Conservation (phyloP, 1,140 invertebrate species). For the Drosophila ironensis region DNA sequence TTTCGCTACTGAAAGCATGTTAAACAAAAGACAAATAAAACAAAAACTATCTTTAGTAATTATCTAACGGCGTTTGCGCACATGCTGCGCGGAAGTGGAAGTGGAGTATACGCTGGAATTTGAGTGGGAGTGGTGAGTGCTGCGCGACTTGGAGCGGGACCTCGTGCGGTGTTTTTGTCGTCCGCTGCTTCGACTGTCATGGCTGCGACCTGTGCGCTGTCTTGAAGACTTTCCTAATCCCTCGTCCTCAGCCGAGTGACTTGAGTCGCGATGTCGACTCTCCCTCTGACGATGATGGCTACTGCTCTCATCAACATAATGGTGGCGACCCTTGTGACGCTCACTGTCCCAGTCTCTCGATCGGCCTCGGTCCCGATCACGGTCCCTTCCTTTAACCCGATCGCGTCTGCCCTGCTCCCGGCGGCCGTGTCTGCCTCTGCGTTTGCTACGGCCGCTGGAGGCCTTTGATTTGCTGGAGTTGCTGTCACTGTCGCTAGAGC, state of each 20-base stretch:
- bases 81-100: slow-evolving; percentile 54
- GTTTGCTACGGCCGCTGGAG: slow-evolving; percentile 31
- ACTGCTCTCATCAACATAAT: slow-evolving; percentile 14
- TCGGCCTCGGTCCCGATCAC: slow-evolving; percentile 4
- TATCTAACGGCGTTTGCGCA: slow-evolving; percentile 56
- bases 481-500: slow-evolving; percentile 31
- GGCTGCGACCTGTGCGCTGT: slow-evolving; percentile 33
- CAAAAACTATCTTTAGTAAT: slow-evolving; percentile 20
- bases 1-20: slow-evolving; percentile 24
- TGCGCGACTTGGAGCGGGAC: slow-evolving; percentile 66
- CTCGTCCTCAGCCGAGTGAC: slow-evolving; percentile 51
- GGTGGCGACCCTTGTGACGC: slow-evolving; percentile 1
- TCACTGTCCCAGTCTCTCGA: slow-evolving; percentile 16
- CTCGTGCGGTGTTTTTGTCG: slow-evolving; percentile 38
- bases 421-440: slow-evolving; percentile 23
- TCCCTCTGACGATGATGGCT: slow-evolving; percentile 2
- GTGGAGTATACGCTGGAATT: slow-evolving; percentile 41
- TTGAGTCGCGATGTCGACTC: slow-evolving; percentile 32
- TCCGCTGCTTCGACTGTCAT: slow-evolving; percentile 26
- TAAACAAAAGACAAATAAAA: slow-evolving; percentile 31
- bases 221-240: slow-evolving; percentile 25
- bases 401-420: slow-evolving; percentile 17
- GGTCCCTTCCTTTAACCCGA: slow-evolving; percentile 17
- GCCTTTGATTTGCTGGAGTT: slow-evolving; percentile 47
- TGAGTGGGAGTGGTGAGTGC: slow-evolving; percentile 54